Base-by-base conservation (phyloP, 2,797 vertebrate genomes). In the Carduelis carduelis region DNA sequence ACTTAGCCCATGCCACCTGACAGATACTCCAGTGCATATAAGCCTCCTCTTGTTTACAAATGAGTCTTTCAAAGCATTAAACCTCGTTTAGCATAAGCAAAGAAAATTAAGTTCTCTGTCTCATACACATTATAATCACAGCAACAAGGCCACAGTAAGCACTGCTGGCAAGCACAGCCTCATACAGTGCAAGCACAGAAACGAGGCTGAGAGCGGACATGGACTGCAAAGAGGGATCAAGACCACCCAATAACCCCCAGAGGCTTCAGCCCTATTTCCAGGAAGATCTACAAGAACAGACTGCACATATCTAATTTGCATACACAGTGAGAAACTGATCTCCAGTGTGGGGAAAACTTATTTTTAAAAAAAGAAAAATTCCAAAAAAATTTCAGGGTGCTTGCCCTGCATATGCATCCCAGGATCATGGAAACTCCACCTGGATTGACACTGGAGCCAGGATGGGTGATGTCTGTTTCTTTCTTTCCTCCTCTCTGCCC, bases 131-230 rank as follows among this genome's bases (percentile, higher is more conserved):
- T n/a, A 61, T 46, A 75, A 85, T 24, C 41, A 72, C 85, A 78
- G 55, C 27, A 85, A 20, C 12, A 59, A 80, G n/a, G 21, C 27
- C 50, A 79, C 63, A 64, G 22, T 14, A 72, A 49, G 22, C 15
- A 49, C 13, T 49, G 15, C 5, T 52, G 41, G 44, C 72, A 83
- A 87, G 63, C 15, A 34, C 47, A 77, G 34, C 47, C 34, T 27
- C 24, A n/a, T 8, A 14, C 7, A 39, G 16, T 21, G 28, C 34
- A 44, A 44, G 37, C 39, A 60, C n/a, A 86, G 64, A 46, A 55
- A 61, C 5, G 26, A 61, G 21, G 30, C 41, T 0, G 0, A 34
- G 56, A 34, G 14, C 0, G 0, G 21, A 20, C 2, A 5, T 19
- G 41, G 39, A 47, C 16, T 53, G 6, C 32, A 8, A 37, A 28